These are phyloP conservation scores for Scarus forsteni DNA, from an alignment of 2,797 vertebrate genomes.

Conservation along the genomic window DNA sequence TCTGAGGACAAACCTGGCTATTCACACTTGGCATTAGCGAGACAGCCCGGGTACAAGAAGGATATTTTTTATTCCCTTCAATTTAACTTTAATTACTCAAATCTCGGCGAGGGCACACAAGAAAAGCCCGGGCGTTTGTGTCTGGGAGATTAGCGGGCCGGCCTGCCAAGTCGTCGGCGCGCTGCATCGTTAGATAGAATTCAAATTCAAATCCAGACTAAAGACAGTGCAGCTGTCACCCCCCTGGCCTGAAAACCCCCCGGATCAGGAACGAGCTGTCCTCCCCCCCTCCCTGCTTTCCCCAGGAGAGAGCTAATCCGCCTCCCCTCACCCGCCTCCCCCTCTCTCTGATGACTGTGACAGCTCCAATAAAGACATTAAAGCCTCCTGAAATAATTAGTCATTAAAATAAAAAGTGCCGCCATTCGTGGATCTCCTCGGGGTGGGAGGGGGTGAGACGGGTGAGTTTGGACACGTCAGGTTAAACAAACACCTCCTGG, in stretches of 20 bases:
- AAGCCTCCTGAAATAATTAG: constrained; percentile 86
- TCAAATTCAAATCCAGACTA: constrained; percentile 93
- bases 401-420: constrained; percentile 82
- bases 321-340: constrained; percentile 59
- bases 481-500: constrained; percentile 55
- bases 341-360: constrained; percentile 82
- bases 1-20: constrained; percentile 88
- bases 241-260: constrained; percentile 89
- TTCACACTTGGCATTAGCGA: constrained; percentile 89
- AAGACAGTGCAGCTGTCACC: constrained; percentile 91
- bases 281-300: constrained; percentile 84
- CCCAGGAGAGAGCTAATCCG: constrained; percentile 80
- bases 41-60: constrained; percentile 88
- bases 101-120: constrained; percentile 89
- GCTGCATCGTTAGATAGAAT: constrained; percentile 90
- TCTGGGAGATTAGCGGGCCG: constrained; percentile 90
- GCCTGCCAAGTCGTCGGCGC: constrained; percentile 89
- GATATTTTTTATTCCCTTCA: constrained; percentile 90
- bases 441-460: constrained; percentile 66
- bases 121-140: constrained; percentile 90
- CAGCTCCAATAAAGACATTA: constrained; percentile 90
- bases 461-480: constrained; percentile 46
- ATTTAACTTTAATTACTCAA: constrained; percentile 93
- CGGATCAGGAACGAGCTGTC: constrained; percentile 92
- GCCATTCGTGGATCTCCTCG: constrained; percentile 56